Base-by-base conservation (phyloP, 1,140 invertebrate species). In the Heliothis virescens region DNA sequence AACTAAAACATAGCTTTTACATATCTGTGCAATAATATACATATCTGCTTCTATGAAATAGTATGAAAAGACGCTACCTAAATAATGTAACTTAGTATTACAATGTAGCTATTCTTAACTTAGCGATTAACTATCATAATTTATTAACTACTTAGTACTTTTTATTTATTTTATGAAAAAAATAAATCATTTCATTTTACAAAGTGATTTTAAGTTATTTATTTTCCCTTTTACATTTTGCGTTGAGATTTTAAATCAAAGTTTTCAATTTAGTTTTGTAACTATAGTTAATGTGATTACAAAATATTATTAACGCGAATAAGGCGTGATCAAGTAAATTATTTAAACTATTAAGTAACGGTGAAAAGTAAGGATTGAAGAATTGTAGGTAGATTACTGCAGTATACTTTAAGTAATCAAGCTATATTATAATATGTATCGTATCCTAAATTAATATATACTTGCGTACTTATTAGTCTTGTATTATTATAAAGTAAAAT, bases 41-140 rank as follows among this genome's bases (percentile, higher is more conserved):
- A 91, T 92, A 91, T 91, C 89, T 92, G 90, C 90, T 91, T 90
- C 90, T 91, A 92, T 89, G 88, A 82, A 87, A 87, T 85, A 85
- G 69, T 82, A 77, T 76, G 21, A 65, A 53, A 73, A 74, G 57
- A 75, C 47, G 60, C 76, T 80, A 67, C 53, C 76, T 80, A 82
- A 72, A 72, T 80, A 55, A 74, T 74, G 16, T 79, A 80, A 82
- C 60, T 79, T 82, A 82, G 80, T 71, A 78, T 82, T 79, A 67
- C 21, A 74, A 69, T 63, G 52, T 80, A 63, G 74, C 74, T 76
- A 79, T 77, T 10, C n/a, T 63, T 52, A 80, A 74, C 26, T 74
- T 67, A 74, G 48, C 52, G 29, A 74, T 80, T 81, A 82, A 67
- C 16, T 62, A 82, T 83, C 59, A 76, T 83, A 74, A 73, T 83